Base-by-base conservation (phyloP, 2,113 vertebrate genomes). In the Murina feae region DNA sequence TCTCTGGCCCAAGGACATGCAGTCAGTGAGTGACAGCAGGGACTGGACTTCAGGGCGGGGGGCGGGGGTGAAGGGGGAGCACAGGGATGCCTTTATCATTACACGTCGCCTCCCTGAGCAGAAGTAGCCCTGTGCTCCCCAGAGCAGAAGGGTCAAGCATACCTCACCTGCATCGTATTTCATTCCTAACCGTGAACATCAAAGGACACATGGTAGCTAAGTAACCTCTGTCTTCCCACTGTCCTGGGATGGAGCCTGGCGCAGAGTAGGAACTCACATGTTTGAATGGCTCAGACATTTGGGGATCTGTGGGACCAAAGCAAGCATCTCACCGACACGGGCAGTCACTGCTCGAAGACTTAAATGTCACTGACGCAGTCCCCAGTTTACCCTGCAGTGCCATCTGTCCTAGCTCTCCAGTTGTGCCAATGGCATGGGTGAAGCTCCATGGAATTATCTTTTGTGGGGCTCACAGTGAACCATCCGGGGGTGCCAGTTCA, bases 371-470 rank as follows among this genome's bases (percentile, higher is more conserved):
- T 6, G 9, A 23, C 71, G 13, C 37, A 65, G 65, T 28, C 35
- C 76, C 53, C 23, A 25, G 21, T 88, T 72, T 51, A n/a, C 60
- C n/a, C 6, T 5, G n/a, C 14, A 93, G 28, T 85, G n/a, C 37
- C 87, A 65, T 80, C 75, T 95, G 88, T 63, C 49, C 75, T 55
- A 14, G 0, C 6, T 0, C 37, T 16, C 42, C 76, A 58, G 14
- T 58, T 51, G 65, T 86, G 55, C 84, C 23, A 0, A 25, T 90
- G 93, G 71, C 49, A 2, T 32, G 95, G 65, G 89, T 28, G 23
- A 68, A 87, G 69, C 80, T 93, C 93, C 86, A 71, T 25, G 10
- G 75, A 89, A 76, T 90, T 90, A 53, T 60, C 86, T 68, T 94
- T 63, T 85, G 91, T 87, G 66, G 32, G 1, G 1, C 30, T 95